Percentiles rank a stretch among this genome's conserved stretches.
Conservation (phyloP, 2,113 vertebrate species). For the Taurulus bubalis region DNA sequence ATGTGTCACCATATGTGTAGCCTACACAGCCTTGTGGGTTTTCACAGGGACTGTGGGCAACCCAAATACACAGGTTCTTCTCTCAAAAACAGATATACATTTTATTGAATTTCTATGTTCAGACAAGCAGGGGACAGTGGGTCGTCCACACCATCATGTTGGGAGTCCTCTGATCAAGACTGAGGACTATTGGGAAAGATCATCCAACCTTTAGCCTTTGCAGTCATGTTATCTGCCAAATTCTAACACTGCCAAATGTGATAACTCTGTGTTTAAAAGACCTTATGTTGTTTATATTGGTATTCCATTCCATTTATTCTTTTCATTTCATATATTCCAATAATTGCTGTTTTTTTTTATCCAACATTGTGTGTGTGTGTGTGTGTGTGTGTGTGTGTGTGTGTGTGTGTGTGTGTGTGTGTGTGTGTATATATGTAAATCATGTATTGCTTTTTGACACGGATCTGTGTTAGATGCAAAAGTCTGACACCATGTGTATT, state of each 20-base stretch:
- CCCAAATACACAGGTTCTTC: background rate
- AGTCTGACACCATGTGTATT: background rate
- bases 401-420: background rate
- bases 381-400: background rate
- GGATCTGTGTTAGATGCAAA: background rate
- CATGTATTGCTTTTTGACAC: background rate
- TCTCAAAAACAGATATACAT: background rate
- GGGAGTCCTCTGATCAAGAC: constrained; percentile 20
- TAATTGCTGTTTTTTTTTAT: background rate
- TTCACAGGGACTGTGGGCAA: background rate
- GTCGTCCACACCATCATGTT: background rate
- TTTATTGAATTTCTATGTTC: background rate
- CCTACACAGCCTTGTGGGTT: background rate
- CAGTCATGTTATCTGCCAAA: background rate
- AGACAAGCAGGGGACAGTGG: constrained; percentile 14
- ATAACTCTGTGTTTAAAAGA: background rate
- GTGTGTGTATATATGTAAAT: background rate
- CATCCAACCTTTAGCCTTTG: background rate
- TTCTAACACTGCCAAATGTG: background rate
- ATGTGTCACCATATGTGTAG: background rate
- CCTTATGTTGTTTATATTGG: background rate
- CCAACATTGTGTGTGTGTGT: background rate
- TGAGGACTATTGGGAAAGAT: background rate
- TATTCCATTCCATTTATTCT: too few relatives aligned
- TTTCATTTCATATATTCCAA: background rate